Evolutionary conservation across 2,888 invertebrate genomes (phyloP).

Genomic region (Dysmachus trigonus): DNA sequence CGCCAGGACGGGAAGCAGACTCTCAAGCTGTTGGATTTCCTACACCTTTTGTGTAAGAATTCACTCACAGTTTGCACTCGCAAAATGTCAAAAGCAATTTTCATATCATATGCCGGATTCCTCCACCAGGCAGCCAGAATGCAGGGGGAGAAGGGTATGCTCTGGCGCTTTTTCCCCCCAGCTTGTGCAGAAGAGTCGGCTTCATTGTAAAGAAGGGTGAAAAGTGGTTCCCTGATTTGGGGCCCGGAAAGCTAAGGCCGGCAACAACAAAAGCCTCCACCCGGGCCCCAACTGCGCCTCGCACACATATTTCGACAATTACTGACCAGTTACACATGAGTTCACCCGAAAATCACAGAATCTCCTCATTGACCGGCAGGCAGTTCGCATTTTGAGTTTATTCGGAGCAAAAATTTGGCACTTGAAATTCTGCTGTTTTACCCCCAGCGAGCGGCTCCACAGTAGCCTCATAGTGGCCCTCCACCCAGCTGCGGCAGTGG

Average conservation of each 20-base stretch:
- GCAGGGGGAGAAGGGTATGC: neutral
- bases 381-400: constrained; percentile 25
- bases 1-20: neutral
- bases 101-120: constrained; percentile 6
- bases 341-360: constrained; percentile 29
- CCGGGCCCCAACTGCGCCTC: neutral
- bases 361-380: neutral
- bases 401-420: neutral
- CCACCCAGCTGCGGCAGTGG: neutral
- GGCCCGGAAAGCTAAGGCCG: neutral
- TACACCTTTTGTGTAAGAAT: neutral
- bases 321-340: constrained; percentile 35
- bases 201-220: constrained; percentile 10
- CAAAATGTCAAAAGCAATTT: constrained; percentile 24
- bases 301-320: constrained; percentile 20
- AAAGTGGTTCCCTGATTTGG: neutral
- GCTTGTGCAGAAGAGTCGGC: neutral
- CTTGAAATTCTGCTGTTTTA: neutral
- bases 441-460: neutral
- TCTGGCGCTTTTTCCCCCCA: neutral
- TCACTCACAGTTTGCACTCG: neutral
- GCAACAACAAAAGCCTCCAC: constrained; percentile 6
- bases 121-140: neutral
- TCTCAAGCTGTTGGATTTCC: neutral
- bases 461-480: no score